These are phyloP conservation scores for Gallinago stenura DNA, from an alignment of 2,797 vertebrate genomes.

Conservation along the genomic window DNA sequence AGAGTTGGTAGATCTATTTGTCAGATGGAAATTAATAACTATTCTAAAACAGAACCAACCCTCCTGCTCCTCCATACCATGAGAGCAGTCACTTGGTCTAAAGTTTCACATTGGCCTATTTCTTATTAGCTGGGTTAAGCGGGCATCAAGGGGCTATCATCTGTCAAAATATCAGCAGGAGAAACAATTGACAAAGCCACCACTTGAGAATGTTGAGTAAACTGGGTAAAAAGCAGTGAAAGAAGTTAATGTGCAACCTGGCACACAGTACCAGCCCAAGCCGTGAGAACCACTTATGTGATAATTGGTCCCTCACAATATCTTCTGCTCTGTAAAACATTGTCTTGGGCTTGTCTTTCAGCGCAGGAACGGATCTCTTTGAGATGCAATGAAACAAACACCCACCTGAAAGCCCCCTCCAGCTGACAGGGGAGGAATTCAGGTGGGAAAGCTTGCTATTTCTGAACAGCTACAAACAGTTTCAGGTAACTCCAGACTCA, in stretches of 20 bases:
- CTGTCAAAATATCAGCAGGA: constrained; percentile 81
- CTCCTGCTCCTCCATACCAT: constrained; percentile 43
- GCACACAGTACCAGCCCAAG: constrained; percentile 79
- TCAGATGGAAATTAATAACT: constrained; percentile 57
- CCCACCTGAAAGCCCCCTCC: constrained; percentile 74
- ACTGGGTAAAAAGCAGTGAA: constrained; percentile 79
- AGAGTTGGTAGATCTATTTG: not conserved
- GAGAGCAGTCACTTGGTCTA: constrained; percentile 64
- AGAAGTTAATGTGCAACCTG: constrained; percentile 85
- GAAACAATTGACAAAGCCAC: constrained; percentile 87
- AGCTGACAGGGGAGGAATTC: constrained; percentile 74
- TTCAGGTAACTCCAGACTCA: constrained; percentile 79
- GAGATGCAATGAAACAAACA: constrained; percentile 81
- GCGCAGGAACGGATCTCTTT: constrained; percentile 83
- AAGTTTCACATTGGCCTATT: constrained; percentile 77
- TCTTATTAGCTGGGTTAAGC: constrained; percentile 74
- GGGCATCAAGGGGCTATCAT: constrained; percentile 81
- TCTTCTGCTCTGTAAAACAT: constrained; percentile 81
- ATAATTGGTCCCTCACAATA: constrained; percentile 80
- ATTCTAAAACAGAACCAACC: constrained; percentile 2
- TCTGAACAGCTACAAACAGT: constrained; percentile 64
- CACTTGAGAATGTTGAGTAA: constrained; percentile 82
- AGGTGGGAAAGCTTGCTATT: constrained; percentile 77
- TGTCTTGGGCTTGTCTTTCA: constrained; percentile 84
- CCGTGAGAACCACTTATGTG: constrained; percentile 87